These are phyloP conservation scores for Drepana falcataria DNA, from an alignment of 2,888 invertebrate species.

Conservation along the genomic window DNA sequence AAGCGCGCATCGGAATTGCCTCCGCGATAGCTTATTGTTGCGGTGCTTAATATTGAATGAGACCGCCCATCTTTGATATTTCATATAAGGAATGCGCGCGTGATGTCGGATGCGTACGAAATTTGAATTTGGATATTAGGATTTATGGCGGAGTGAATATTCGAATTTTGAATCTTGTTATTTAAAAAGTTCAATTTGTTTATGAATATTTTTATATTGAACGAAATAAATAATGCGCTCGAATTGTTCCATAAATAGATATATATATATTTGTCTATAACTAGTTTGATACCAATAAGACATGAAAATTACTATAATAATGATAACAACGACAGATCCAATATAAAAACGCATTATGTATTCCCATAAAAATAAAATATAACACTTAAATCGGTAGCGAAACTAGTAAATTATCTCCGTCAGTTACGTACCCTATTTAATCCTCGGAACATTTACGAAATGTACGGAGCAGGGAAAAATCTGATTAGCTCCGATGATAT, in stretches of 20 bases:
- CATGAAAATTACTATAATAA: too few relatives aligned
- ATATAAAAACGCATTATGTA: conserved; percentile 19
- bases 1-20: conserved; percentile 48
- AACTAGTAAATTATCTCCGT: conserved; percentile 36
- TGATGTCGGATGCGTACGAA: conserved; percentile 23
- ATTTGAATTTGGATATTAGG: conserved; percentile 16
- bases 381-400: conserved; percentile 17
- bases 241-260: conserved; percentile 7
- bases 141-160: neutral
- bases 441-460: conserved; percentile 55
- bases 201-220: conserved; percentile 9
- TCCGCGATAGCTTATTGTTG: conserved; percentile 38
- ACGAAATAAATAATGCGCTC: neutral
- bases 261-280: too few relatives aligned
- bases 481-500: conserved; percentile 75
- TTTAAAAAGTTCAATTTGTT: conserved; percentile 4
- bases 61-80: conserved; percentile 11
- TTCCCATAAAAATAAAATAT: conserved; percentile 23
- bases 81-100: conserved; percentile 16
- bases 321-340: conserved; percentile 10
- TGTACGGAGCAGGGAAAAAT: conserved; percentile 55
- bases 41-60: conserved; percentile 65
- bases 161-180: neutral
- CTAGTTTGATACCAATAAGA: too few relatives aligned
- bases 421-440: conserved; percentile 48